These are phyloP conservation scores for Frankliniella fusca DNA, from an alignment of 2,888 invertebrate genomes.

Conservation along the genomic window DNA sequence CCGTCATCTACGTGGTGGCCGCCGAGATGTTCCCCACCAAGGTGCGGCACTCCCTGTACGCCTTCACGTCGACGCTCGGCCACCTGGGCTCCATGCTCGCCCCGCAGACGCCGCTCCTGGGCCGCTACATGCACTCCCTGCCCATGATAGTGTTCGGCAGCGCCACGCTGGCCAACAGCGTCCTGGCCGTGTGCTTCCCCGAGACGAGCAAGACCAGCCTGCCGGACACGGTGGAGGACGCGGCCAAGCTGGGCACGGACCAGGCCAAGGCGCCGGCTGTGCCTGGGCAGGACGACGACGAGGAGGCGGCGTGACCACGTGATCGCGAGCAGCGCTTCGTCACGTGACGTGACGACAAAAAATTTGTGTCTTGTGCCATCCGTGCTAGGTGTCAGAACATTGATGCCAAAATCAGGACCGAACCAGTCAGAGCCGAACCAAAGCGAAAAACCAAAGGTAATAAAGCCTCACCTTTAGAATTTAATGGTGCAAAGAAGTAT, in stretches of 20 bases:
- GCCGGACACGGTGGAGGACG: slow-evolving; percentile 65
- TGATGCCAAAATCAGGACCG: too few species aligned
- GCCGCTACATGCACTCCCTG: slow-evolving; percentile 46
- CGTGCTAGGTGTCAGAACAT: too few species aligned
- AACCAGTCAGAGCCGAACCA: too few species aligned
- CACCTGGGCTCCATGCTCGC: slow-evolving; percentile 43
- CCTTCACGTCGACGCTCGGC: slow-evolving; percentile 42
- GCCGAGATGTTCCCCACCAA: slow-evolving; percentile 47
- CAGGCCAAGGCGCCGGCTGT: not conserved
- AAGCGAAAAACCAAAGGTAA: too few species aligned
- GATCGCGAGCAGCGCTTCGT: too few species aligned
- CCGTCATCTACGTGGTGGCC: slow-evolving; percentile 48
- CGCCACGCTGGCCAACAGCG: slow-evolving; percentile 57
- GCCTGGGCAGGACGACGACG: not conserved
- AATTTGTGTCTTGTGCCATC: too few species aligned
- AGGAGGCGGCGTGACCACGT: not conserved
- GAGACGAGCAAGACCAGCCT: slow-evolving; percentile 63
- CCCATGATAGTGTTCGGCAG: slow-evolving; percentile 62
- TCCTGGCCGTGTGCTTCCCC: slow-evolving; percentile 61
- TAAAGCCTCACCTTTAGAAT: too few species aligned
- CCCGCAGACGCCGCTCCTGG: slow-evolving; percentile 43
- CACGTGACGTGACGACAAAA: too few species aligned
- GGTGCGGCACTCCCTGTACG: slow-evolving; percentile 41
- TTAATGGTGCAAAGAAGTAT: too few species aligned
- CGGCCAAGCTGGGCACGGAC: slow-evolving; percentile 52